Percentiles rank a stretch among this genome's conserved stretches.
Conservation (phyloP, 2,888 invertebrate species). For the Drosophila engyochracea region DNA sequence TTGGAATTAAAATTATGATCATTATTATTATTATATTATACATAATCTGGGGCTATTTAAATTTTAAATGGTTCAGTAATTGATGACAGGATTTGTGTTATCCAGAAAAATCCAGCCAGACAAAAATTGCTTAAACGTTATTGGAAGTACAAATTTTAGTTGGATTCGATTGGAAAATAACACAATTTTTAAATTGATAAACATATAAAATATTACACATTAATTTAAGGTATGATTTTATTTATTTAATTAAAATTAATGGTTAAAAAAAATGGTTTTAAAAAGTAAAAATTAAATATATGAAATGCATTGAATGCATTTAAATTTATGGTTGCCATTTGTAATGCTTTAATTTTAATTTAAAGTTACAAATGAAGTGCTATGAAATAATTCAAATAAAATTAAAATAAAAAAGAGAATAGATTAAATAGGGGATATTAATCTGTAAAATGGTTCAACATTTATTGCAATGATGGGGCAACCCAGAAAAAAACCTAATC, state of each 20-base stretch:
- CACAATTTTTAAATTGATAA: neutral
- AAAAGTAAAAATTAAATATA: neutral
- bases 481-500: neutral
- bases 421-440: rapidly evolving
- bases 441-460: neutral
- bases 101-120: neutral
- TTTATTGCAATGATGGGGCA: neutral
- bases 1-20: neutral
- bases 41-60: neutral
- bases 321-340: neutral
- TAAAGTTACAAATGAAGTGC: neutral
- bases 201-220: neutral
- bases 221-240: no score
- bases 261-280: no score
- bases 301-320: neutral
- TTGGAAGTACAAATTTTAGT: neutral
- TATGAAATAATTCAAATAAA: neutral
- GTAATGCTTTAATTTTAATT: neutral
- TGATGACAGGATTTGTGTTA: neutral
- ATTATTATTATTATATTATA: neutral
- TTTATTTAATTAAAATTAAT: no score
- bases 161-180: neutral
- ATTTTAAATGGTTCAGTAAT: no score
- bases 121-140: neutral
- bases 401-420: neutral